Evolutionary conservation across 2,797 vertebrate genomes (phyloP), one percentile per base, ranked within the genome.

Genomic region (Brachyrhaphis roseni): DNA sequence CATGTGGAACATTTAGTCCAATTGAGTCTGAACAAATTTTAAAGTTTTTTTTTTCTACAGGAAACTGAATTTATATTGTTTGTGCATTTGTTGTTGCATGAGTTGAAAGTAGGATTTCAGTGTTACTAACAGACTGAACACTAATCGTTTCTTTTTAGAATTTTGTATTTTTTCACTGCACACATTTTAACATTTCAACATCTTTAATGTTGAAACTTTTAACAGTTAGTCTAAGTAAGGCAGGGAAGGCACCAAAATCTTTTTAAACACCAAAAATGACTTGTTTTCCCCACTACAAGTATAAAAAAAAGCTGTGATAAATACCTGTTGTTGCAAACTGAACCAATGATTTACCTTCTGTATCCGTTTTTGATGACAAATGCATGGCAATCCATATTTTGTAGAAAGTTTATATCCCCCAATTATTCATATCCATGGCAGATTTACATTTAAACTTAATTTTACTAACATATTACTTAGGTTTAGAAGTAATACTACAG

Each of bases 111-210:
- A 59, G 80, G 26, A 72, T 75, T 81, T 45, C 68, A 51, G 55
- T 71, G 26, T 79, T 51, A 85, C 77, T 91, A 93, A 92, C 11
- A 0, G 78, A 75, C 49, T 92, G 75, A 80, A 77, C 76, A 66
- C 1, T 64, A 47, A 23, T 47, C 0, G 39, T 39, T 20, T 6
- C 6, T 49, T 7, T 10, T 64, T 62, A 20, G 1, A 20, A 36
- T 75, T 89, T 85, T 81, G 16, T 80, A 71, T 85, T 16, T 71
- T 45, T 43, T 45, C 12, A 43, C 3, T n/a, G 23, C 6, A 28
- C 20, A 43, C 41, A 26, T 13, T 6, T 43, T 70, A 45, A 71
- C 23, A 13, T 41, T 23, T 26, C 64, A 13, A 1, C 1, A 28
- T 28, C 12, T 16, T 71, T 43, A 71, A 43, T 45, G 39, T 71